Evolutionary conservation across 2,888 invertebrate species (phyloP), one percentile per base, ranked within the genome.

Genomic region (Peribatodes rhomboidaria): DNA sequence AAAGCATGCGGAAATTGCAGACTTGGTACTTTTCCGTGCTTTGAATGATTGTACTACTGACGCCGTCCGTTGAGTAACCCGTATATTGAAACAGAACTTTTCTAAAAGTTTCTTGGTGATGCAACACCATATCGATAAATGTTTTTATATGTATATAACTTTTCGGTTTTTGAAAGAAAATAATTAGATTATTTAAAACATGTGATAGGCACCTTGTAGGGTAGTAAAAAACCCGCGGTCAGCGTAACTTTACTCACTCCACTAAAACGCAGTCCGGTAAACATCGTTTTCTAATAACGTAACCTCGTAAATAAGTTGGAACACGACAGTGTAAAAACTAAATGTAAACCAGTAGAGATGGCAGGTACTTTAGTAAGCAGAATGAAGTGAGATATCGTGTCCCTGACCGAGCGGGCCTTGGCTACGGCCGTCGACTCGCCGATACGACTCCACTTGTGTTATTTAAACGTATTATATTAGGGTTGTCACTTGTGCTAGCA

Each of bases 341-440:
- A 39, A 61, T 53, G 16, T 50, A 37, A 56, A 33, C 33, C 57
- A 58, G 39, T 44, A 33, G 8, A 53, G 42, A 59, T 52, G 39
- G 33, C 44, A 39, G 50, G 20, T 13, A 44, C 18, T 22, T 65
- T 20, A 54, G 58, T 59, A 59, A 35, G 49, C 44, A 62, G 59
- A 78, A 76, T 84, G 76, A 81, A 84, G 86, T 88, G 87, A 88
- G 88, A 88, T 83, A 83, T 76, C 77, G 81, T 83, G 92, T 86
- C 91, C 92, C 89, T 91, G 91, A 90, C 89, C 90, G 89, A 68
- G 74, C 79, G 81, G 88, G 86, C 92, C 92, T 91, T 91, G 92
- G 84, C 77, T 70, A 86, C 85, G 91, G 88, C 79, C 90, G 86
- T 81, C 89, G 90, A 90, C 89, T 84, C 82, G 70, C 35, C 57